Evolutionary conservation across 37 sponge, comb jelly and placozoan species (phyloP), one percentile per base, ranked within the genome.

Genomic region (Chondrilla cf. caribensis): DNA sequence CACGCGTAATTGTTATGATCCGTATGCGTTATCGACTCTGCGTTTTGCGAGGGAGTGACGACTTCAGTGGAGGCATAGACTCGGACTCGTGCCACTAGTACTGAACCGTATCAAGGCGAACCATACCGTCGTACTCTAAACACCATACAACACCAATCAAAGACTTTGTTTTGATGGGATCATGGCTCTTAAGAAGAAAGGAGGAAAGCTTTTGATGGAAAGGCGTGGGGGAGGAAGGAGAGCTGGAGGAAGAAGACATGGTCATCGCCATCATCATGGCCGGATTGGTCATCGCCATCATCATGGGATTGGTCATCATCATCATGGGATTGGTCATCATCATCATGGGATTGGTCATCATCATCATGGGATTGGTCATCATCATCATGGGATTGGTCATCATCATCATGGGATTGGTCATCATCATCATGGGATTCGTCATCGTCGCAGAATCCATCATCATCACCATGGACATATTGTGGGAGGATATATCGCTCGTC

Each of bases 381-480:
- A 71, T 76, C 84, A 62, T 67, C 71, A 84, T 51, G 60, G 81
- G 0, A 47, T 28, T 33, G 31, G 58, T 24, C 82, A 73, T 68
- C 84, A 64, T 38, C 85, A 81, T 42, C 84, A 84, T 60, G 79
- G 85, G 5, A 65, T 84, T 26, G 64, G 78, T 41, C 80, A 79
- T 39, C 80, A 79, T 60, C 86, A 73, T 31, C 81, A 86, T 57
- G 47, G 60, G 2, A 35, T 55, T 6, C 21, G 18, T 21, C 79
- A 62, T 62, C 80, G 66, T 41, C 80, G 43, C 22, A 78, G 58
- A 36, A 47, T 54, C 0, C 76, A 79, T 58, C 77, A 60, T 55
- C 86, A 85, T 66, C 86, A 86, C 82, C 88, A 83, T 58, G 58
- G 70, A 29, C 86, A 85, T 47, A 73, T 54, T 36, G 81, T 80